Percentiles rank a stretch among this genome's conserved stretches.
Evolutionary conservation across 64 coral and sea anemone species (phyloP).

Genomic region (Montipora cactus): DNA sequence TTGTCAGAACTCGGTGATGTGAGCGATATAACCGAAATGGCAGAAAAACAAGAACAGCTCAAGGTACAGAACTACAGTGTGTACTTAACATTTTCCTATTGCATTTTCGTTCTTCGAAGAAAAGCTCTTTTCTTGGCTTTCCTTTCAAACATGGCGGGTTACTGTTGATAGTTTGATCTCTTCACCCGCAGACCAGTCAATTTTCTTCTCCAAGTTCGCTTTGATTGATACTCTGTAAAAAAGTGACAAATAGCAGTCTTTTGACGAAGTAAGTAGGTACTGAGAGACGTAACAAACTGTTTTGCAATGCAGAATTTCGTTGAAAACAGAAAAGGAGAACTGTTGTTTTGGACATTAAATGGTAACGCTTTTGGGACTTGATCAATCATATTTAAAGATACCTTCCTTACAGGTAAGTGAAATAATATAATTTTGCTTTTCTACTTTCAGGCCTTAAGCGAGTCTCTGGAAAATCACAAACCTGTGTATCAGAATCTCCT

Average conservation of each 20-base stretch:
- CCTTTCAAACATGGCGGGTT: too few relatives aligned
- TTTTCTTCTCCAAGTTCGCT: too few relatives aligned
- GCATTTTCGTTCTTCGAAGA: not conserved
- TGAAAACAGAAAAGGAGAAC: too few relatives aligned
- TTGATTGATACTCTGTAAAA: too few relatives aligned
- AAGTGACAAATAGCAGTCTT: too few relatives aligned
- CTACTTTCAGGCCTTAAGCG: conserved; percentile 53
- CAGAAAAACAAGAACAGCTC: conserved; percentile 78
- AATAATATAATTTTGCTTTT: not conserved
- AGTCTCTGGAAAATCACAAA: conserved; percentile 72
- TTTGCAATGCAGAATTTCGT: too few relatives aligned
- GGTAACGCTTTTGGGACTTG: too few relatives aligned
- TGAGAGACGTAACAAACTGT: too few relatives aligned
- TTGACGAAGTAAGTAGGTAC: too few relatives aligned
- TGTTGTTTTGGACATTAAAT: too few relatives aligned
- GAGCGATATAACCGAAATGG: conserved; percentile 70
- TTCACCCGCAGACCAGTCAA: too few relatives aligned
- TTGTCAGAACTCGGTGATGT: conserved; percentile 39
- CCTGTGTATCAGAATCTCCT: conserved; percentile 81
- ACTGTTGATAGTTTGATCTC: too few relatives aligned
- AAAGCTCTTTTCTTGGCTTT: not conserved
- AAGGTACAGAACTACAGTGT: conserved; percentile 32
- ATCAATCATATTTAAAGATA: not conserved
- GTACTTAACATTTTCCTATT: not conserved
- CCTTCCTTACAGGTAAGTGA: not conserved